A percentile compares a stretch with the other conserved stretches of the same genome.
Conservation (phyloP, 2,113 vertebrate genomes). For the Macrotus californicus region DNA sequence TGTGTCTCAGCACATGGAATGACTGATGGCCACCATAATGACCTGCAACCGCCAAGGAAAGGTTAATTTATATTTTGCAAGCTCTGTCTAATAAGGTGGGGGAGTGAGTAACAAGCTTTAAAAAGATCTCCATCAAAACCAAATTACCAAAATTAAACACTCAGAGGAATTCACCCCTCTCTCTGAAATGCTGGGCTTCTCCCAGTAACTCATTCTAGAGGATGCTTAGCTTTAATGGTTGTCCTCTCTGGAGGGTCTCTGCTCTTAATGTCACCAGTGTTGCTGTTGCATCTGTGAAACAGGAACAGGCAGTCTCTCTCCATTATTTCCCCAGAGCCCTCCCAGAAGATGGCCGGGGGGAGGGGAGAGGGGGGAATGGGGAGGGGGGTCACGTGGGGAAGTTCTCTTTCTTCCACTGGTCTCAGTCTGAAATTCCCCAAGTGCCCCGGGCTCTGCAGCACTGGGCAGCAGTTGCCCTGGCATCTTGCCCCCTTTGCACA, state of each 20-base stretch:
- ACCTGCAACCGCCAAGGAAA: background rate
- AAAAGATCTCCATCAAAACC: background rate
- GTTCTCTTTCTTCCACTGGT: constrained; percentile 7
- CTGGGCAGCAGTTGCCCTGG: constrained; percentile 49
- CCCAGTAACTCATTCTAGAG: background rate
- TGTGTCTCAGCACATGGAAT: background rate
- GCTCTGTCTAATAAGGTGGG: background rate
- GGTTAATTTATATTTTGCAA: background rate
- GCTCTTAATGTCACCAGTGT: background rate
- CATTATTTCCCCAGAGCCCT: background rate
- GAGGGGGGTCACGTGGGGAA: background rate
- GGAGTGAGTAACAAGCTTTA: background rate
- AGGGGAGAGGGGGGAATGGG: background rate
- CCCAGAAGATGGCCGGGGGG: background rate
- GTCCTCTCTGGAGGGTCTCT: background rate
- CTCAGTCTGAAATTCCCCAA: constrained; percentile 46
- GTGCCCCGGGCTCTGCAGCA: background rate
- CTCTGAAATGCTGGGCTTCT: background rate
- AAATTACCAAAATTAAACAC: background rate
- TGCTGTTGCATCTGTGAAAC: background rate
- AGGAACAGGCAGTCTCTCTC: background rate
- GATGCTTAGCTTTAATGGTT: background rate
- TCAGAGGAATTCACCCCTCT: background rate
- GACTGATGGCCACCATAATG: background rate
- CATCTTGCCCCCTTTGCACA: constrained; percentile 58